Evolutionary conservation across 2,888 invertebrate species (phyloP).

Genomic region (Seira musarum): DNA sequence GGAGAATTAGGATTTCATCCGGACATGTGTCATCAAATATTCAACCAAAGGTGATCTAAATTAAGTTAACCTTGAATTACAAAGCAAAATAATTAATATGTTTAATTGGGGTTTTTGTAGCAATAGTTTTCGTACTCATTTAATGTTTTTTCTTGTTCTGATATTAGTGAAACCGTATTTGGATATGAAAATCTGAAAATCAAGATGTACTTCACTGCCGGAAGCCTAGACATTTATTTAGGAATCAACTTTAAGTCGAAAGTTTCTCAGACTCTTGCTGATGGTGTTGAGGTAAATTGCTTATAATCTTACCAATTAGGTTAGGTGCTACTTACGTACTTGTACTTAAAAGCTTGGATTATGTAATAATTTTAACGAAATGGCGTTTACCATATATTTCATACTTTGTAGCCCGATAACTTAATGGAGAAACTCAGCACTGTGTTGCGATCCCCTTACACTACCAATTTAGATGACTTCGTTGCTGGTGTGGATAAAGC

Average conservation of each 20-base stretch:
- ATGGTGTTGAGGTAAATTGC: conserved; percentile 72
- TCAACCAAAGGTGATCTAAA: conserved; percentile 81
- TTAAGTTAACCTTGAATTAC: no score
- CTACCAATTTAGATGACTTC: conserved; percentile 83
- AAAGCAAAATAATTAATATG: conserved; percentile 3
- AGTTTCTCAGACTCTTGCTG: conserved; percentile 71
- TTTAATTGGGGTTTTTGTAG: not conserved
- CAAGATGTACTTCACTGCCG: conserved; percentile 86
- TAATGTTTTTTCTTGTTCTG: conserved; percentile 52
- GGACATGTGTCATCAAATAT: conserved; percentile 94
- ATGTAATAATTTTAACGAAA: no score
- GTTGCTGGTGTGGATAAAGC: conserved; percentile 81
- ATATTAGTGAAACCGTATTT: conserved; percentile 87
- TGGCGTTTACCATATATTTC: no score
- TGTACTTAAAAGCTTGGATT: no score
- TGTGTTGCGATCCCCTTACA: conserved; percentile 81
- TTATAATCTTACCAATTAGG: conserved; percentile 76
- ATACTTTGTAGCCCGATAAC: conserved; percentile 83
- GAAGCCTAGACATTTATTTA: conserved; percentile 85
- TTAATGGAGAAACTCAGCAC: conserved; percentile 80
- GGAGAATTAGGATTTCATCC: conserved; percentile 81
- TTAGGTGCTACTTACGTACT: conserved; percentile 72
- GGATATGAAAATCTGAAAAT: conserved; percentile 90
- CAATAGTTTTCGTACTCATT: not conserved
- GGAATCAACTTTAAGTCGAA: conserved; percentile 78